These are phyloP conservation scores for Penaeus vannamei DNA, from an alignment of 1,140 invertebrate genomes.

Conservation along the genomic window DNA sequence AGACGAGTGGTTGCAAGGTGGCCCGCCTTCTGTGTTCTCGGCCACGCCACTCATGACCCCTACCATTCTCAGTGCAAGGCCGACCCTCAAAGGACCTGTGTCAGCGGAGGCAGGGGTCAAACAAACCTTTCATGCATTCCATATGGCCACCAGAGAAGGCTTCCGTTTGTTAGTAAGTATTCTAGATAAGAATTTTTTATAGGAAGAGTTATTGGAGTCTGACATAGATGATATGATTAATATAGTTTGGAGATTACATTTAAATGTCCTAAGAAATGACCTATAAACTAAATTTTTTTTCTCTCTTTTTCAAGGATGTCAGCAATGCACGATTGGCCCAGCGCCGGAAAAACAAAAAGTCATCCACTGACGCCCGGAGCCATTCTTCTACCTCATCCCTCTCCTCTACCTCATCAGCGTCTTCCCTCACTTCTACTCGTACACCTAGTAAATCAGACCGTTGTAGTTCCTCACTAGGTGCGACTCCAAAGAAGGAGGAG, in stretches of 20 bases:
- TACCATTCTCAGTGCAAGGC: slow-evolving; percentile 72
- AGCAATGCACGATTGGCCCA: slow-evolving; percentile 81
- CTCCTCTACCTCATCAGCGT: slow-evolving; percentile 71
- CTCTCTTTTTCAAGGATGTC: slow-evolving; percentile 74
- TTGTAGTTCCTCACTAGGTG: slow-evolving; percentile 70
- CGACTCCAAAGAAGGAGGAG: slow-evolving; percentile 70
- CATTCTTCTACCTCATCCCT: slow-evolving; percentile 72
- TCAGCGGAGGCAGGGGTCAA: slow-evolving; percentile 74
- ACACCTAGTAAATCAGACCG: slow-evolving; percentile 69
- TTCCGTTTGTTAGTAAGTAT: slow-evolving; percentile 72
- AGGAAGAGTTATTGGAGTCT: slow-evolving; percentile 2
- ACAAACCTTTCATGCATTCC: slow-evolving; percentile 80
- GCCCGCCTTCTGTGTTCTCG: slow-evolving; percentile 71
- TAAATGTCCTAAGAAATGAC: slow-evolving; percentile 26
- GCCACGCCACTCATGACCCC: slow-evolving; percentile 77
- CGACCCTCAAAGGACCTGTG: slow-evolving; percentile 68
- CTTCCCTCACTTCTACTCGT: slow-evolving; percentile 67
- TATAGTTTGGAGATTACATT: background rate
- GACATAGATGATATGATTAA: background rate
- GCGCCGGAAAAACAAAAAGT: slow-evolving; percentile 79
- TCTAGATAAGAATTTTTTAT: background rate
- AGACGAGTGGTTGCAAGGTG: slow-evolving; percentile 79
- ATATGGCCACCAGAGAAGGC: slow-evolving; percentile 80
- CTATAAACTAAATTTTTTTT: background rate
- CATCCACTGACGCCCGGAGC: slow-evolving; percentile 73